Conservation (phyloP, 1,140 invertebrate species). For the Ptiloglossa arizonensis region DNA sequence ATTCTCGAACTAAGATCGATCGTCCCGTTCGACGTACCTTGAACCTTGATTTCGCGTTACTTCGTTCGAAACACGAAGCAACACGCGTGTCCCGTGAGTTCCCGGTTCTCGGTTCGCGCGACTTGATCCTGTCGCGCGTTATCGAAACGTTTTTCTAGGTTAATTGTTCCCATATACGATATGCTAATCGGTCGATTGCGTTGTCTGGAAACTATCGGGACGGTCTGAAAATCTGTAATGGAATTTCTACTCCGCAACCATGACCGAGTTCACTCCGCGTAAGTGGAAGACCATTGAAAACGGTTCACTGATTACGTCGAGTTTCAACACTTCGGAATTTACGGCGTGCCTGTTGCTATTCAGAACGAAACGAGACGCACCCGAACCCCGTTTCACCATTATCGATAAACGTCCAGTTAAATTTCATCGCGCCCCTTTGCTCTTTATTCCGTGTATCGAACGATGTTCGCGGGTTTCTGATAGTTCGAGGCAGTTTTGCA, state of each 20-base stretch:
- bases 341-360: conserved; percentile 2
- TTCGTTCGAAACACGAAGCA: too few species aligned
- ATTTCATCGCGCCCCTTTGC: not conserved
- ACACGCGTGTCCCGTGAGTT: not conserved
- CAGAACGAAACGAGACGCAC: conserved; percentile 3
- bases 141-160: not conserved
- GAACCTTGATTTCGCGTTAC: too few species aligned
- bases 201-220: not conserved
- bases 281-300: conserved; percentile 14
- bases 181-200: conserved; percentile 1
- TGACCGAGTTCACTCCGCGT: conserved; percentile 29
- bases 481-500: too few species aligned
- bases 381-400: not conserved
- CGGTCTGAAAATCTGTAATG: not conserved
- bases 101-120: not conserved
- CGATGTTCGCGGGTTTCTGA: too few species aligned
- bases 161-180: not conserved
- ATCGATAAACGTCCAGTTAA: not conserved
- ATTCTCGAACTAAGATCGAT: not conserved
- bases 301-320: conserved; percentile 21
- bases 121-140: too few species aligned
- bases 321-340: conserved; percentile 17
- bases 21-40: too few species aligned
- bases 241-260: conserved; percentile 15
- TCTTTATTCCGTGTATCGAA: too few species aligned